phyloP scores from a whole-genome alignment of 2,797 vertebrate genomes.

The Scolopax rusticola region DNA sequence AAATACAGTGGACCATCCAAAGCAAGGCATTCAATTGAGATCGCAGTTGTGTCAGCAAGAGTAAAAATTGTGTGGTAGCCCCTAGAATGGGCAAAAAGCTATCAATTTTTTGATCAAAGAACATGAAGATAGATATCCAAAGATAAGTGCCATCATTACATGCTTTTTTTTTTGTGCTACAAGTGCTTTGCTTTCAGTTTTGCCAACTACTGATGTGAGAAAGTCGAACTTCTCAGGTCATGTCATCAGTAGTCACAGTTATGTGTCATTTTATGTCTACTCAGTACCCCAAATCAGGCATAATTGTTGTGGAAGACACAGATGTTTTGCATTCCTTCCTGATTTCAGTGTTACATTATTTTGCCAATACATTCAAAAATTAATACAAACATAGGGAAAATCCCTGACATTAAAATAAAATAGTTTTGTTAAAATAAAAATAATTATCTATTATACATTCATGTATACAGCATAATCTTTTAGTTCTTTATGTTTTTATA shows the following conservation, averaged over 20 bases:
- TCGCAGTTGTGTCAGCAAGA: background rate
- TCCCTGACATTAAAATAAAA: background rate
- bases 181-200: background rate
- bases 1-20: background rate
- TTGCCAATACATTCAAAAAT: background rate
- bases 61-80: background rate
- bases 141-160: background rate
- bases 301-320: background rate
- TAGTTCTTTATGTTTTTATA: background rate
- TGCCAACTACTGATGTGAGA: fast-evolving
- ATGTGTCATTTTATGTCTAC: background rate
- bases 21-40: background rate
- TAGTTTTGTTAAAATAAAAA: background rate
- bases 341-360: background rate
- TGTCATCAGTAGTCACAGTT: background rate
- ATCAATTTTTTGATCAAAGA: background rate
- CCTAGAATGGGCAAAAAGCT: background rate
- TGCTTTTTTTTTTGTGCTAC: background rate
- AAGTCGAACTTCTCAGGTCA: background rate
- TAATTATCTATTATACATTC: background rate
- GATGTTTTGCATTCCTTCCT: background rate
- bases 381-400: background rate
- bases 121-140: background rate
- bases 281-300: background rate
- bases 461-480: background rate